phyloP scores from a whole-genome alignment of 2,113 vertebrate species.

The Nycticorax nycticorax region DNA sequence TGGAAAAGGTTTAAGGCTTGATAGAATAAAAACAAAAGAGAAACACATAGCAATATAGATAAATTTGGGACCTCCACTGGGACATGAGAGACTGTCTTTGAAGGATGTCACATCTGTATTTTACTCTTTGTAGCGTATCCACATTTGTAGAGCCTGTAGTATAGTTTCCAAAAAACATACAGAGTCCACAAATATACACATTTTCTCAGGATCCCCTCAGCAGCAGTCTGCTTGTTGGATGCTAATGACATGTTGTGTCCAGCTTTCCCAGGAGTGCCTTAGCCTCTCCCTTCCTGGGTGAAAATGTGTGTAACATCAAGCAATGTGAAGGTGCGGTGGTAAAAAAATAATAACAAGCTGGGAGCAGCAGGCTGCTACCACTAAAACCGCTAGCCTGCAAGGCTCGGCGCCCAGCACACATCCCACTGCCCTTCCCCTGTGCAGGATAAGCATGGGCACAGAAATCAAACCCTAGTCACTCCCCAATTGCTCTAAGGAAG shows the following conservation, averaged over 20 bases:
- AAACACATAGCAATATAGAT: not conserved
- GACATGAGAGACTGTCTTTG: not conserved
- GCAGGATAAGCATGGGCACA: not conserved
- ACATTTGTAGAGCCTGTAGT: not conserved
- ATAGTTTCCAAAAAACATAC: not conserved
- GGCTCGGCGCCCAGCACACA: fast-evolving
- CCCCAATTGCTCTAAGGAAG: not conserved
- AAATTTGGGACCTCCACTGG: not conserved
- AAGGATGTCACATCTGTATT: not conserved
- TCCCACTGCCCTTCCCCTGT: not conserved
- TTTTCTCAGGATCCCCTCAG: not conserved
- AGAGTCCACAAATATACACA: not conserved
- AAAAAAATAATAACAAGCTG: not conserved
- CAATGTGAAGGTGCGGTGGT: not conserved
- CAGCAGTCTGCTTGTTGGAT: not conserved
- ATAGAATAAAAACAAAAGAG: not conserved
- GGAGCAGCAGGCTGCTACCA: not conserved
- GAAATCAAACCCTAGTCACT: not conserved
- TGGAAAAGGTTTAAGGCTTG: not conserved
- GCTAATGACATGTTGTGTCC: not conserved
- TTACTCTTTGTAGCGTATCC: not conserved
- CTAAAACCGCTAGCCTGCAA: not conserved
- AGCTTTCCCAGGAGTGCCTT: not conserved
- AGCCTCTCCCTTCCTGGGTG: not conserved
- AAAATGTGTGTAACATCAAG: not conserved